Percentiles rank a stretch among this genome's conserved stretches.
These are phyloP conservation scores for Saturnia pavonia DNA, from an alignment of 2,888 invertebrate genomes.

Conservation along the genomic window DNA sequence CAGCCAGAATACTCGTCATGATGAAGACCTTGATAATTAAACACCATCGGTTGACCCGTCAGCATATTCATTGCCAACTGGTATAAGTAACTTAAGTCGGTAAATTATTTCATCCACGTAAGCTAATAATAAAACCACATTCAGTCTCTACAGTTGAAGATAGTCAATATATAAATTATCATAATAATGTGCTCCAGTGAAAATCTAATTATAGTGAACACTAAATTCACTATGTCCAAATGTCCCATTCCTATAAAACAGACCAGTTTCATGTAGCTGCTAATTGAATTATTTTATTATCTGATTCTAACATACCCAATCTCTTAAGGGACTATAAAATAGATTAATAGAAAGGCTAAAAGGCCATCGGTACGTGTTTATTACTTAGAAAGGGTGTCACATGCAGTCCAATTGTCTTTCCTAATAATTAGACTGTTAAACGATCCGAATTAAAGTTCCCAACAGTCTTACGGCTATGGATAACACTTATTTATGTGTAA, in stretches of 20 bases:
- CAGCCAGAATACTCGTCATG: too few species aligned
- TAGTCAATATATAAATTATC: too few species aligned
- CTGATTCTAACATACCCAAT: constrained; percentile 21
- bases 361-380: constrained; percentile 65
- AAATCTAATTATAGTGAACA: neutral
- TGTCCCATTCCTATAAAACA: constrained; percentile 16
- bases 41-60: too few species aligned
- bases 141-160: neutral
- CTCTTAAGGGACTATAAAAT: constrained; percentile 56
- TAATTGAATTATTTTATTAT: constrained; percentile 29
- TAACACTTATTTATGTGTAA: too few species aligned
- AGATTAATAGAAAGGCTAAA: constrained; percentile 66
- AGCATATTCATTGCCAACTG: too few species aligned
- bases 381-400: constrained; percentile 57
- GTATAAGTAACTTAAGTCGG: too few species aligned
- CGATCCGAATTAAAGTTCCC: neutral
- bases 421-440: neutral
- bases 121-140: neutral
- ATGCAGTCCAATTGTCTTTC: constrained; percentile 40
- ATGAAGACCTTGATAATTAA: too few species aligned
- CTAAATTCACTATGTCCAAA: neutral
- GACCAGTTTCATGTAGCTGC: constrained; percentile 12
- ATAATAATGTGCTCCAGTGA: neutral
- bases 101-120: too few species aligned
- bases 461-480: neutral